These are phyloP conservation scores for Gallinago jamesoni DNA, from an alignment of 2,113 vertebrate species.

Conservation along the genomic window DNA sequence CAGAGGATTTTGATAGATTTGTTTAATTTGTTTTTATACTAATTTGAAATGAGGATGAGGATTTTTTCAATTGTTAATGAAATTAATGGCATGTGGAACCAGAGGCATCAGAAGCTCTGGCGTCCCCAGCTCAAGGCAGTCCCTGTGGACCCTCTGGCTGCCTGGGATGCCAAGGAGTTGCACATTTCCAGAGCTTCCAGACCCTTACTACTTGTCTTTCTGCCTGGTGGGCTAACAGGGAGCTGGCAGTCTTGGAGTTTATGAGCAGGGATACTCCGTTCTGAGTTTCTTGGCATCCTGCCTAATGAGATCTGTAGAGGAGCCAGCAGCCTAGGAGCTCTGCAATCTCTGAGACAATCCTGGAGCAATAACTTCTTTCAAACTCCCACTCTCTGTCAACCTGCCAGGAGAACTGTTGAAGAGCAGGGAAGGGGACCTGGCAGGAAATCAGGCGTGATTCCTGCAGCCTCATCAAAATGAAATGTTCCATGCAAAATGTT, in stretches of 20 bases:
- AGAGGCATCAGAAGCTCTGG: background rate
- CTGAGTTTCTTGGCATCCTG: constrained; percentile 50
- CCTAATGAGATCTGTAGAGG: constrained; percentile 57
- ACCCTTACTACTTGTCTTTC: background rate
- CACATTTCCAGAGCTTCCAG: constrained; percentile 23
- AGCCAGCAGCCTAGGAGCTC: constrained; percentile 44
- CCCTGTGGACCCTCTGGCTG: background rate
- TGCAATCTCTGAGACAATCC: constrained; percentile 43
- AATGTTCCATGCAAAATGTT: background rate
- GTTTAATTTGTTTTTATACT: background rate
- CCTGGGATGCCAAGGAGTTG: background rate
- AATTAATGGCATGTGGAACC: background rate
- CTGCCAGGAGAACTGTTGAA: constrained; percentile 44
- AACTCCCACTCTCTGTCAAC: constrained; percentile 62
- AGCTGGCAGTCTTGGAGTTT: constrained; percentile 25
- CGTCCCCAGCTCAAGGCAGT: background rate
- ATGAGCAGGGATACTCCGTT: background rate
- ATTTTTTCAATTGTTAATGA: background rate
- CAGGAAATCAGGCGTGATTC: constrained; percentile 31
- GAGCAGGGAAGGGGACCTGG: constrained; percentile 36
- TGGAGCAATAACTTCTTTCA: constrained; percentile 45
- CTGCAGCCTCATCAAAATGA: constrained; percentile 51
- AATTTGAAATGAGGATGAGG: background rate
- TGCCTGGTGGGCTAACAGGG: constrained; percentile 6
- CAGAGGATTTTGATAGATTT: background rate